These are phyloP conservation scores for Beris morrisii DNA, from an alignment of 2,888 invertebrate genomes.

Conservation along the genomic window DNA sequence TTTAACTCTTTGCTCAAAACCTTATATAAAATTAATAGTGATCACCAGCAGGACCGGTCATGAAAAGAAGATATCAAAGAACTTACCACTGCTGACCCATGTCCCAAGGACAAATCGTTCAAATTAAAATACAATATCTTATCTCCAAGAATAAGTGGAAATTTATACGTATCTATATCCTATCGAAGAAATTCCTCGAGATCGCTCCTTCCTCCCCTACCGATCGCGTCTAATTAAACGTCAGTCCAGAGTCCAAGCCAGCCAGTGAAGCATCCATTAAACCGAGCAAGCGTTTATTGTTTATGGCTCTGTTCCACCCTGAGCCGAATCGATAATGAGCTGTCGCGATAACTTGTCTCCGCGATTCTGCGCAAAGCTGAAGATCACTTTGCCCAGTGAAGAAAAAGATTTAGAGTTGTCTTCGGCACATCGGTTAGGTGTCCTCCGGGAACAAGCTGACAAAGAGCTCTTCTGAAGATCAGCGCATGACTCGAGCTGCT, in stretches of 20 bases:
- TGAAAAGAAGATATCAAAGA: too few species aligned
- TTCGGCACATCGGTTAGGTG: slow-evolving; percentile 14
- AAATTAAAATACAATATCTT: slow-evolving; percentile 9
- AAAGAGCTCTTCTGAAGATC: slow-evolving; percentile 5
- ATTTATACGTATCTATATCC: slow-evolving; percentile 15
- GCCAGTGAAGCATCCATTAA: slow-evolving; percentile 22
- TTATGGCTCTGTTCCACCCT: slow-evolving; percentile 36
- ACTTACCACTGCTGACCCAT: too few species aligned
- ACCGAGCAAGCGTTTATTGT: slow-evolving; percentile 31
- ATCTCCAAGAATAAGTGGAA: slow-evolving; percentile 22
- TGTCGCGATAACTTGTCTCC: slow-evolving; percentile 1
- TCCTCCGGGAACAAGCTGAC: slow-evolving; percentile 2
- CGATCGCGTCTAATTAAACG: slow-evolving; percentile 24
- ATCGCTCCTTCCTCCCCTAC: neutral
- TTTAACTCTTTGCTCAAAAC: too few species aligned
- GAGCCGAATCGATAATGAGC: slow-evolving; percentile 36
- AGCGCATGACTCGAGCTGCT: slow-evolving; percentile 19
- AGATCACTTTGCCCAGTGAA: neutral
- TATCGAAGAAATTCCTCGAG: slow-evolving; percentile 14
- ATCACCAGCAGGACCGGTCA: too few species aligned
- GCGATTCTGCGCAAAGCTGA: slow-evolving; percentile 7
- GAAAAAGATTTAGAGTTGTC: too few species aligned
- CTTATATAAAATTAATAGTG: too few species aligned
- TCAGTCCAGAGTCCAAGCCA: neutral
- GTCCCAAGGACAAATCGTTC: too few species aligned